Percentiles rank a stretch among this genome's conserved stretches.
phyloP scores from a whole-genome alignment of 2,888 invertebrate genomes.

The Branchipolynoe longqiensis region DNA sequence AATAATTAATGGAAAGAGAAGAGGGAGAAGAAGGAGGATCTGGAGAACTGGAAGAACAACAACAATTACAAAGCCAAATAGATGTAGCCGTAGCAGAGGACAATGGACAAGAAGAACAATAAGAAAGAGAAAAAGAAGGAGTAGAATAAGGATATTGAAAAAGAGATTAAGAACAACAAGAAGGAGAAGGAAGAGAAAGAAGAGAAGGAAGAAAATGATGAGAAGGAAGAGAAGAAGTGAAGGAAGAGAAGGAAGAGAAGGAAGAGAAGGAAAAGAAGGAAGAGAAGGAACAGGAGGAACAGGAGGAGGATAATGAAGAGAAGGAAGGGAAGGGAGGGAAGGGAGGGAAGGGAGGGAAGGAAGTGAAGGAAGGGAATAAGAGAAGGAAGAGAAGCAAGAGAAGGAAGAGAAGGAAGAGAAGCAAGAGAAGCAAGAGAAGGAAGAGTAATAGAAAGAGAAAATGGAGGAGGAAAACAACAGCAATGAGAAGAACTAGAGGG shows the following conservation, averaged over 20 bases:
- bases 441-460: background rate
- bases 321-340: background rate
- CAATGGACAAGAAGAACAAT: background rate
- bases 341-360: background rate
- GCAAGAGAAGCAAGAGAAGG: background rate
- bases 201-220: background rate
- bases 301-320: background rate
- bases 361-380: background rate
- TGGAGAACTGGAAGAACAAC: background rate
- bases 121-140: background rate
- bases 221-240: background rate
- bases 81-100: background rate
- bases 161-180: background rate
- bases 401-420: background rate
- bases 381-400: background rate
- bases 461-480: background rate
- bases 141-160: background rate
- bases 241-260: background rate
- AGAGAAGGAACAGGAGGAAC: background rate
- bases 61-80: background rate
- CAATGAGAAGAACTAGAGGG: background rate
- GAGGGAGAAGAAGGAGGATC: background rate
- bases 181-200: background rate
- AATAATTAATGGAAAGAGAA: background rate
- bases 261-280: background rate